Evolutionary conservation across 2,113 vertebrate genomes (phyloP), one percentile per base, ranked within the genome.

Genomic region (Zapornia atra): DNA sequence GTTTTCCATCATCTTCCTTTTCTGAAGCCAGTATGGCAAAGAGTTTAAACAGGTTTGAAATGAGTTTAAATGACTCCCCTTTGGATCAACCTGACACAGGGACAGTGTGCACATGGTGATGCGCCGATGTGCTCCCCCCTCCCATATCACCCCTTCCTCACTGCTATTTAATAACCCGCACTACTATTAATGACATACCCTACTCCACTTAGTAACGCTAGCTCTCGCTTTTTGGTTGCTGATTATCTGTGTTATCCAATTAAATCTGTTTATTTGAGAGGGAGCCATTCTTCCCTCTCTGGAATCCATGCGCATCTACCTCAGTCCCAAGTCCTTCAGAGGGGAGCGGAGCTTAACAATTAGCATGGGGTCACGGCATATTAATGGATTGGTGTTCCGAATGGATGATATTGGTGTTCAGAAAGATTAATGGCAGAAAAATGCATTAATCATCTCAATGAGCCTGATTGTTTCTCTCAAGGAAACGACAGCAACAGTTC

Each of bases 361-460:
- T 82, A 95, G 77, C 86, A 80, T 31, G 22, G 83, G 86, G 90
- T 84, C 77, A 65, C 0, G 0, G 51, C 80, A 69, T 2, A 6
- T 36, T 96, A 96, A 94, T 93, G 88, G 77, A 61, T 94, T n/a
- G n/a, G n/a, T n/a, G n/a, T n/a, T n/a, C n/a, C n/a, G n/a, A n/a
- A n/a, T n/a, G n/a, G n/a, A n/a, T n/a, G n/a, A n/a, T 31, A 87
- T 15, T 54, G 77, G 77, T 66, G 63, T 87, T 94, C n/a, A 34
- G 53, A 76, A 88, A 84, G 88, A 95, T 83, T 89, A 96, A 95
- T 73, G 66, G 60, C 53, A 72, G 82, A 80, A 92, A 95, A 91
- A 66, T 73, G 77, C 56, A 56, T 78, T 92, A 94, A 96, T 95
- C 79, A 89, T 56, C 90, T 78, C 90, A 91, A 94, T 29, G 11